phyloP scores from a whole-genome alignment of 2,113 vertebrate species.

The Nothobranchius kuhntae region DNA sequence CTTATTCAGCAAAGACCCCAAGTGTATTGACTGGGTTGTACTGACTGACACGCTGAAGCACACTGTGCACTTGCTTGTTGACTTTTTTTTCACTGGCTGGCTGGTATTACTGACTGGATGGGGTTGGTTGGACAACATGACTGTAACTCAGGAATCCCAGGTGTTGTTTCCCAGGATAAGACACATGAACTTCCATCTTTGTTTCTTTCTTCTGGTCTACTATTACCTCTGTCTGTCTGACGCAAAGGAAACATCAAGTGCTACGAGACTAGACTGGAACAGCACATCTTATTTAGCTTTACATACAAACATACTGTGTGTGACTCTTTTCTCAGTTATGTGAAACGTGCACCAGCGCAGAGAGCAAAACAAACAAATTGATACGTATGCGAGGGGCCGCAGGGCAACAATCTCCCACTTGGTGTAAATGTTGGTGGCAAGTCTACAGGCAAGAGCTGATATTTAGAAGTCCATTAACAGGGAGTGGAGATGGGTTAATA shows the following conservation, averaged over 20 bases:
- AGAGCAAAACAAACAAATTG: conserved; percentile 56
- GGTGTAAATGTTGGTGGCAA: conserved; percentile 71
- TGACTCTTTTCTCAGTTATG: conserved; percentile 34
- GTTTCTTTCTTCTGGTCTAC: too few relatives aligned
- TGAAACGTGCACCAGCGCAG: conserved; percentile 27
- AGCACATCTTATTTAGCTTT: neutral
- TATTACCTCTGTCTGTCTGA: conserved; percentile 18
- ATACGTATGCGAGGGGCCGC: conserved; percentile 50
- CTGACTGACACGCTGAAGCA: conserved; percentile 57
- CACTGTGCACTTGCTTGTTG: conserved; percentile 54
- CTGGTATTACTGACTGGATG: neutral
- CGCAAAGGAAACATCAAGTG: conserved; percentile 43
- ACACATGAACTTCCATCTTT: neutral
- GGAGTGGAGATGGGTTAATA: conserved; percentile 73
- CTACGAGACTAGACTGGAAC: conserved; percentile 15
- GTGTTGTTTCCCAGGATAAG: neutral
- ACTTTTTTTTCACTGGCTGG: conserved; percentile 54
- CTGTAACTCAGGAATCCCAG: too few relatives aligned
- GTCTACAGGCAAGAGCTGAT: conserved; percentile 70
- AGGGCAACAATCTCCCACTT: conserved; percentile 60
- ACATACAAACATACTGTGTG: conserved; percentile 1
- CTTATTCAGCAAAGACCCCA: conserved; percentile 29
- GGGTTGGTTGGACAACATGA: neutral
- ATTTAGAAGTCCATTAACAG: conserved; percentile 79
- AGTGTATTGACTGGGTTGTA: conserved; percentile 62